phyloP scores from a whole-genome alignment of 2,888 invertebrate species.

The Plebejus argus region DNA sequence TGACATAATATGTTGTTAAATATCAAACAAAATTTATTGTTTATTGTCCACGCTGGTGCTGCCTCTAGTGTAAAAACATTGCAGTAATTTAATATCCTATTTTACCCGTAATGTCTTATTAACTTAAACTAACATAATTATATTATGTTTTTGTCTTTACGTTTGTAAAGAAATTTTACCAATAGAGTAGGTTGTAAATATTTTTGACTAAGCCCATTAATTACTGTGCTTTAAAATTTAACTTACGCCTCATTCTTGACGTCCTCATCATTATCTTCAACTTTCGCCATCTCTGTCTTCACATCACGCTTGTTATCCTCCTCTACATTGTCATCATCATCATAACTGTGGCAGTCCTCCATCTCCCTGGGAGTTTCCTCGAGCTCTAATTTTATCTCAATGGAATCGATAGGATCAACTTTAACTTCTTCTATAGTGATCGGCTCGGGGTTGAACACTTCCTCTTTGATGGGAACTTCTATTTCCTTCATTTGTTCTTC shows the following conservation, averaged over 20 bases:
- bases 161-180: no score
- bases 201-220: no score
- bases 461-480: conserved; percentile 37
- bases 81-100: no score
- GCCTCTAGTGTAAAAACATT: no score
- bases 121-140: no score
- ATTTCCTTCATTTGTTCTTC: conserved; percentile 33
- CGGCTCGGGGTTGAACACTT: background rate
- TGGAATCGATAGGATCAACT: background rate
- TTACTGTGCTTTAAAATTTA: background rate
- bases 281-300: conserved; percentile 35
- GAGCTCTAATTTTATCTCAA: conserved; percentile 12
- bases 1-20: no score
- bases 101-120: no score
- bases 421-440: conserved; percentile 38
- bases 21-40: no score
- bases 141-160: no score
- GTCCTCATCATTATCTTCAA: conserved; percentile 30
- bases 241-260: conserved; percentile 40
- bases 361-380: conserved; percentile 27
- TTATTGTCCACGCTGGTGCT: no score
- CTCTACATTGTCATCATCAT: conserved; percentile 19
- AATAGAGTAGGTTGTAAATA: no score
- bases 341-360: conserved; percentile 31
- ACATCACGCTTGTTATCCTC: conserved; percentile 32